Evolutionary conservation across 2,888 invertebrate species (phyloP).

Genomic region (Scaptodrosophila latifasciaeformis): DNA sequence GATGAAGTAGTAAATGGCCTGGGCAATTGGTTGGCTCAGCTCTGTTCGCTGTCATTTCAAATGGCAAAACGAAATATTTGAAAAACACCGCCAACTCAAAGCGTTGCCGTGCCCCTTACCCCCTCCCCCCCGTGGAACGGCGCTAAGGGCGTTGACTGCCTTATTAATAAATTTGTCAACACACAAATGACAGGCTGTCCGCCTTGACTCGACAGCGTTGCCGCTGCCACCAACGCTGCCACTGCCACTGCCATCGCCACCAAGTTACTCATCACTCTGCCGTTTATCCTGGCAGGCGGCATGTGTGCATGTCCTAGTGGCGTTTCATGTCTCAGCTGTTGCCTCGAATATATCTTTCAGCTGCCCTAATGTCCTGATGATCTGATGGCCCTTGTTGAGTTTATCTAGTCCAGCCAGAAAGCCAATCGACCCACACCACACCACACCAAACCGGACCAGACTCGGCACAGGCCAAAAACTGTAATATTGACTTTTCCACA

Average conservation of each 20-base stretch:
- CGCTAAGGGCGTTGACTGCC: conserved; percentile 61
- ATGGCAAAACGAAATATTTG: too few relatives aligned
- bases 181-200: conserved; percentile 70
- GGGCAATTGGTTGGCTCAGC: too few relatives aligned
- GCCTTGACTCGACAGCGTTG: conserved; percentile 30
- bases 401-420: too few relatives aligned
- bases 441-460: too few relatives aligned
- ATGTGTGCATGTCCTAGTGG: conserved; percentile 57
- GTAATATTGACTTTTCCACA: conserved; percentile 48
- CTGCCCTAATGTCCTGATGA: conserved; percentile 13
- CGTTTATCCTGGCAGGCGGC: conserved; percentile 50
- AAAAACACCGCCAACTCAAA: too few relatives aligned
- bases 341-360: conserved; percentile 28
- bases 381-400: neutral
- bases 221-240: too few relatives aligned
- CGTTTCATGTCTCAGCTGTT: conserved; percentile 39
- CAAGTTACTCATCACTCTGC: too few relatives aligned
- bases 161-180: conserved; percentile 74
- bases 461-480: conserved; percentile 3
- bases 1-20: too few relatives aligned
- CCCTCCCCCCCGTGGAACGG: too few relatives aligned
- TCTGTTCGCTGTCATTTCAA: conserved; percentile 53
- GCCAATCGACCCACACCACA: too few relatives aligned
- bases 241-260: conserved; percentile 29
- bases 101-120: conserved; percentile 1